Evolutionary conservation across 2,113 vertebrate species (phyloP).

Genomic region (Thamnaconus septentrionalis): DNA sequence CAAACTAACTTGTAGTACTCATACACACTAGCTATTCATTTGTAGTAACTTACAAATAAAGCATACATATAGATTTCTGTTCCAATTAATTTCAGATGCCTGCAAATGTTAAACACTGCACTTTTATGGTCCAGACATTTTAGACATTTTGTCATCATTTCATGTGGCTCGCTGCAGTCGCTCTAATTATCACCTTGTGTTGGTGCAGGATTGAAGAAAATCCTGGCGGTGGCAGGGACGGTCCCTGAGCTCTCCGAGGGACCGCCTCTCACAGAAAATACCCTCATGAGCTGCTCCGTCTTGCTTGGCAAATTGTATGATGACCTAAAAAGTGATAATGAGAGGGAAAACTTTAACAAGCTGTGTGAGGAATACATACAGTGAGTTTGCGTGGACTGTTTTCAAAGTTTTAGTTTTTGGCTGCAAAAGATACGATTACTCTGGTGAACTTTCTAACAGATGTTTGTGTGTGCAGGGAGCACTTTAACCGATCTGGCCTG

Average conservation of each 20-base stretch:
- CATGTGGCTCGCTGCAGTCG: not conserved
- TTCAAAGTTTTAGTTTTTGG: not conserved
- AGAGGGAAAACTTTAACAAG: conserved; percentile 91
- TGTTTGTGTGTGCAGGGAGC: conserved; percentile 73
- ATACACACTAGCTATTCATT: too few relatives aligned
- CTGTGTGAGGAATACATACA: conserved; percentile 90
- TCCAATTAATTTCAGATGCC: conserved; percentile 1
- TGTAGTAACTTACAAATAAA: too few relatives aligned
- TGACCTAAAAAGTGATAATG: conserved; percentile 89
- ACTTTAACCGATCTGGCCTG: conserved; percentile 80
- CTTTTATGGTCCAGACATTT: not conserved
- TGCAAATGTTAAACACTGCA: not conserved
- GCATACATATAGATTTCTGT: too few relatives aligned
- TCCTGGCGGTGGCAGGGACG: conserved; percentile 88
- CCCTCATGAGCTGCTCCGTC: conserved; percentile 90
- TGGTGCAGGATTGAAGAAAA: conserved; percentile 86
- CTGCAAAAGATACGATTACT: not conserved
- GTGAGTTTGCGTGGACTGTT: conserved; percentile 67
- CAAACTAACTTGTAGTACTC: too few relatives aligned
- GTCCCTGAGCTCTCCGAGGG: conserved; percentile 76
- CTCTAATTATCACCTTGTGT: conserved; percentile 6
- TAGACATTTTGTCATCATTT: too few relatives aligned
- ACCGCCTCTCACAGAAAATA: conserved; percentile 84
- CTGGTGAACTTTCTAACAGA: not conserved
- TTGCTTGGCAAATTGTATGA: conserved; percentile 92